Base-by-base conservation (phyloP, 2,797 vertebrate genomes). In the Merluccius polli region DNA sequence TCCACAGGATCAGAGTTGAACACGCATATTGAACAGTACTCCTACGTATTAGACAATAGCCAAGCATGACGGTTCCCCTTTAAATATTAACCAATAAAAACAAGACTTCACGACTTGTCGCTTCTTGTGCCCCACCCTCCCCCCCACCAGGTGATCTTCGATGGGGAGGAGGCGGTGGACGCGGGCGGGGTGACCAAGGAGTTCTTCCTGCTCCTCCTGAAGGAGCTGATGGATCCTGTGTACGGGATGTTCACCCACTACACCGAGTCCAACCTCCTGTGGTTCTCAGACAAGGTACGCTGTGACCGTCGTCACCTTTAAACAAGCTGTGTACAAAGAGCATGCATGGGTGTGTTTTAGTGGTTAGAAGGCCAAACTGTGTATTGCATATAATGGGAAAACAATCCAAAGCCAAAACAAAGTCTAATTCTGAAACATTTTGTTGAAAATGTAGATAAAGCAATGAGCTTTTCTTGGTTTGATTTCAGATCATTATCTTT, bases 241-340 rank as follows among this genome's bases (percentile, higher is more conserved):
- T 99, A 99, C 13, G 97, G 97, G 84, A 99, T 99, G 97, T 99
- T 99, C 90, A 97, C 96, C n/a, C 94, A 95, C 80, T 96, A 97
- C 80, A 90, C 94, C 18, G 96, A 99, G 71, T 99, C 97, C 75
- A 96, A 97, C 89, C 93, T 98, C 70, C 91, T 99, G 73, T 99
- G 97, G 98, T 99, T 99, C 92, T 98, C 97, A 75, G 97, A 98
- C 86, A 98, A 95, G 86, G 97, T 98, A 88, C 94, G 95, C 87
- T 27, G 16, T 68, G 18, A 38, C 36, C 71, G 3, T 15, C 29
- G 29, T 13, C 21, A 12, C 38, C 38, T 16, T 13, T 13, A 41
- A 12, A 12, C 11, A 13, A 48, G 12, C 4, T 16, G 13, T 41
- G 38, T 41, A 21, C 44, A 21, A 18, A 18, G 44, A 21, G 16